A percentile compares a stretch with the other conserved stretches of the same genome.
phyloP scores from a whole-genome alignment of 1,140 invertebrate genomes.

The Hylaeus volcanicus region DNA sequence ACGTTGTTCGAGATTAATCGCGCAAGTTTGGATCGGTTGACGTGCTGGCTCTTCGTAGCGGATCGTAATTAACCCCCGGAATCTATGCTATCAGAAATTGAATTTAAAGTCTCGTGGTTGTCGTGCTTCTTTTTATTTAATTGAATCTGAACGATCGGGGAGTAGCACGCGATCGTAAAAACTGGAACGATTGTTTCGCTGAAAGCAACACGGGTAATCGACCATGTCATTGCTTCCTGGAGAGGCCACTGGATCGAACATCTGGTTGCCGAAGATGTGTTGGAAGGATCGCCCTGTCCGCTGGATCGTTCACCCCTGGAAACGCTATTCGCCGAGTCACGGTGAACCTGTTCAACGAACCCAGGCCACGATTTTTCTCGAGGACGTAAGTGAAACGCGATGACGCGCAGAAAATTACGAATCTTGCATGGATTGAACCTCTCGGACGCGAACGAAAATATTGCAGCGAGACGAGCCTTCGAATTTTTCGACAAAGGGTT shows the following conservation, averaged over 20 bases:
- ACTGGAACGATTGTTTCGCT: not conserved
- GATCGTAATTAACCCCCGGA: not conserved
- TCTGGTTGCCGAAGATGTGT: constrained; percentile 54
- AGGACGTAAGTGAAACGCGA: constrained; percentile 7
- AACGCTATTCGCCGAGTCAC: constrained; percentile 53
- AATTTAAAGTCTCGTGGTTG: not conserved
- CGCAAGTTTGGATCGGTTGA: not conserved
- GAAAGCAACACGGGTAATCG: constrained; percentile 15
- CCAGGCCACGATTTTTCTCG: constrained; percentile 22
- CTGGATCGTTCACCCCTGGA: constrained; percentile 36
- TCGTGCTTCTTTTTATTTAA: too few species aligned
- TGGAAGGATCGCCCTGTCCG: constrained; percentile 54
- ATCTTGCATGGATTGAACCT: not conserved
- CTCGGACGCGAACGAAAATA: not conserved
- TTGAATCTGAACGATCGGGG: too few species aligned
- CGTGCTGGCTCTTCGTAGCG: not conserved
- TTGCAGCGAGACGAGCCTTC: not conserved
- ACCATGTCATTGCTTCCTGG: constrained; percentile 18
- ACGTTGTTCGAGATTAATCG: constrained; percentile 9
- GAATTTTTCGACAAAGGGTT: too few species aligned
- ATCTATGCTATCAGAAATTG: too few species aligned
- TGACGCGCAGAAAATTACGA: constrained; percentile 30
- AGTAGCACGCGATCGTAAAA: not conserved
- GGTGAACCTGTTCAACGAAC: constrained; percentile 56
- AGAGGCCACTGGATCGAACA: constrained; percentile 46